Percentiles rank a stretch among this genome's conserved stretches.
phyloP scores from a whole-genome alignment of 2,888 invertebrate genomes.

The Euphydryas editha region DNA sequence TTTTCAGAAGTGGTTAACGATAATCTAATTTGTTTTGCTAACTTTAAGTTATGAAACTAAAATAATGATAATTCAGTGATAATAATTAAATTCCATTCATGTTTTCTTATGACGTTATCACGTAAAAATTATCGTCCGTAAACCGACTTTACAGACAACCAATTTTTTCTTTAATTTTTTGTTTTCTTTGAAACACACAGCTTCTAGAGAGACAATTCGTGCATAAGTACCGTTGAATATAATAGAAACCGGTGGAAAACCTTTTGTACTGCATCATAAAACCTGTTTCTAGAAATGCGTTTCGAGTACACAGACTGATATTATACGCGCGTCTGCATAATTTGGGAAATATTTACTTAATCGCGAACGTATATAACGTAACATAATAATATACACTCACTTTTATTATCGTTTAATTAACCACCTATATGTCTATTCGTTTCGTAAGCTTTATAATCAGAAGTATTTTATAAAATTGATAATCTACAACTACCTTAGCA shows the following conservation, averaged over 20 bases:
- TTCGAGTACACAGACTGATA: slow-evolving; percentile 23
- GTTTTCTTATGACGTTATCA: too few species aligned
- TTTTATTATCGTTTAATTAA: not conserved
- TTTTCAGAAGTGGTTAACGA: too few species aligned
- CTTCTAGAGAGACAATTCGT: slow-evolving; percentile 25
- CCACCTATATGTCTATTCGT: not conserved
- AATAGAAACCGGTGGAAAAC: slow-evolving; percentile 43
- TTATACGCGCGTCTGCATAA: not conserved
- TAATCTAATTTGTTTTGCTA: too few species aligned
- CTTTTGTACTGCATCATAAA: slow-evolving; percentile 60
- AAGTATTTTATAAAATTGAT: not conserved
- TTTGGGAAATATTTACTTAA: not conserved
- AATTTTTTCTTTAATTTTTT: not conserved
- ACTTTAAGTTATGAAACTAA: too few species aligned
- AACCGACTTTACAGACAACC: too few species aligned
- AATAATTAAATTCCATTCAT: too few species aligned
- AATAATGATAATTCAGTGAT: too few species aligned
- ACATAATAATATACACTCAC: not conserved
- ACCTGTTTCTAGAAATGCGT: slow-evolving; percentile 74
- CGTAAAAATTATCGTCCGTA: too few species aligned
- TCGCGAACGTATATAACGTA: not conserved
- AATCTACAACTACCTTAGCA: too few species aligned
- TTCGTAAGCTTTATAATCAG: not conserved
- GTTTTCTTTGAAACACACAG: not conserved
- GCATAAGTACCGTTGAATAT: slow-evolving; percentile 41